These are phyloP conservation scores for Nothobranchius furzeri DNA, from an alignment of 2,113 vertebrate species.

Conservation along the genomic window DNA sequence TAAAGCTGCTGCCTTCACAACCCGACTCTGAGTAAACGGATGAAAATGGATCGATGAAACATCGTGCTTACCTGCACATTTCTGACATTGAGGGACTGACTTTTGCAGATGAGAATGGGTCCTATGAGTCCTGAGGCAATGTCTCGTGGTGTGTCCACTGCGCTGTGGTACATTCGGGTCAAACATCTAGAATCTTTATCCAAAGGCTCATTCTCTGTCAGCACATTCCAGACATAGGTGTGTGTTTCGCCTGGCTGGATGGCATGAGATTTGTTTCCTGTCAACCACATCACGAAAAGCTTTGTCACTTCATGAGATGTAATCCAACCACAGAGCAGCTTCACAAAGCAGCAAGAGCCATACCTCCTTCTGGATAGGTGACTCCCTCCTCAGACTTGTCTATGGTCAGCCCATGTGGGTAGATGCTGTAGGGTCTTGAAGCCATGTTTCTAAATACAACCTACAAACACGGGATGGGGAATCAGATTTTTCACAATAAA, in stretches of 20 bases:
- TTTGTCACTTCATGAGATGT: background rate
- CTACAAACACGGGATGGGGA: conserved; percentile 69
- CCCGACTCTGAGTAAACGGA: too few species aligned
- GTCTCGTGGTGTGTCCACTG: conserved; percentile 87
- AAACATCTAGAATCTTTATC: conserved; percentile 86
- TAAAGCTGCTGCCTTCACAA: too few species aligned
- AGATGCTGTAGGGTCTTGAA: conserved; percentile 92
- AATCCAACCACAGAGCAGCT: background rate
- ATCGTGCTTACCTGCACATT: conserved; percentile 87
- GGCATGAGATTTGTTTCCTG: conserved; percentile 83
- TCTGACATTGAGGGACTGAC: conserved; percentile 85
- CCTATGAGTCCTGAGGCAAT: conserved; percentile 93
- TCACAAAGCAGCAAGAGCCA: background rate
- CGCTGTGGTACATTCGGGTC: conserved; percentile 92
- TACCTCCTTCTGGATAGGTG: conserved; percentile 82
- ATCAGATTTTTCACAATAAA: background rate
- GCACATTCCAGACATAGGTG: conserved; percentile 88
- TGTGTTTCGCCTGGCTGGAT: conserved; percentile 87
- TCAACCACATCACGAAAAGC: background rate
- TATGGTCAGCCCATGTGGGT: conserved; percentile 93
- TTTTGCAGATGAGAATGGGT: conserved; percentile 94
- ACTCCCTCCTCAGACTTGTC: conserved; percentile 85
- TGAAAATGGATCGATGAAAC: too few species aligned
- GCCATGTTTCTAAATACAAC: conserved; percentile 95
- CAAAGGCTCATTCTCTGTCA: conserved; percentile 86